Percentiles rank a stretch among this genome's conserved stretches.
Conservation (phyloP, 2,113 vertebrate genomes). For the Taurulus bubalis region DNA sequence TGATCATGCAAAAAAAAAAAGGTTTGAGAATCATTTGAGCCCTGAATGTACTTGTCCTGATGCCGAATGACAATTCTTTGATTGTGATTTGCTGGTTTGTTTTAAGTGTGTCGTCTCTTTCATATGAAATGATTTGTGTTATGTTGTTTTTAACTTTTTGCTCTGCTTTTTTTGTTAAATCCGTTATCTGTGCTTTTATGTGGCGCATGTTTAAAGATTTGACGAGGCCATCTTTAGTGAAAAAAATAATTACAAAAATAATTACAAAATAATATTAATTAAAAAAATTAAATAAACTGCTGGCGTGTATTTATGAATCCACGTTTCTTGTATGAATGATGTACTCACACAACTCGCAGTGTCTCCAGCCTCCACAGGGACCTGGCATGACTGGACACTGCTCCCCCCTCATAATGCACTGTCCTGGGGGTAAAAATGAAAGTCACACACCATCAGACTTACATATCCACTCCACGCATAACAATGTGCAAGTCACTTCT, state of each 20-base stretch:
- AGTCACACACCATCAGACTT: background rate
- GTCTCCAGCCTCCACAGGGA: slow-evolving; percentile 97
- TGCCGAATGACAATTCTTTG: background rate
- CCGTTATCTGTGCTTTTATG: background rate
- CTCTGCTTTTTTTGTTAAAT: too few relatives aligned
- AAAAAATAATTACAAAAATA: too few relatives aligned
- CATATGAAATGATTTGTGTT: background rate
- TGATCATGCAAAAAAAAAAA: background rate
- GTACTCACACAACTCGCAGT: slow-evolving; percentile 95
- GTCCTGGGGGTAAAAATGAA: slow-evolving; percentile 82
- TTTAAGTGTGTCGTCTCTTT: background rate
- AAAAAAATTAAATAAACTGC: too few relatives aligned
- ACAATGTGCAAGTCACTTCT: background rate
- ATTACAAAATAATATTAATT: too few relatives aligned
- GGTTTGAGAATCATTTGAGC: background rate
- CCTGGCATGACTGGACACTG: slow-evolving; percentile 93
- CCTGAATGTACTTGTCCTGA: background rate
- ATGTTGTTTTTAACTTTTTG: background rate
- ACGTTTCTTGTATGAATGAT: background rate
- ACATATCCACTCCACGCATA: background rate
- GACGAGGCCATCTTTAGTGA: background rate
- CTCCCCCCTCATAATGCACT: slow-evolving; percentile 96
- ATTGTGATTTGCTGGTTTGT: too few relatives aligned
- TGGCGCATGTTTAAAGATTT: background rate
- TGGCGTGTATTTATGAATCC: background rate